Evolutionary conservation across 2,888 invertebrate genomes (phyloP), one percentile per base, ranked within the genome.

Genomic region (Thalpophila matura): DNA sequence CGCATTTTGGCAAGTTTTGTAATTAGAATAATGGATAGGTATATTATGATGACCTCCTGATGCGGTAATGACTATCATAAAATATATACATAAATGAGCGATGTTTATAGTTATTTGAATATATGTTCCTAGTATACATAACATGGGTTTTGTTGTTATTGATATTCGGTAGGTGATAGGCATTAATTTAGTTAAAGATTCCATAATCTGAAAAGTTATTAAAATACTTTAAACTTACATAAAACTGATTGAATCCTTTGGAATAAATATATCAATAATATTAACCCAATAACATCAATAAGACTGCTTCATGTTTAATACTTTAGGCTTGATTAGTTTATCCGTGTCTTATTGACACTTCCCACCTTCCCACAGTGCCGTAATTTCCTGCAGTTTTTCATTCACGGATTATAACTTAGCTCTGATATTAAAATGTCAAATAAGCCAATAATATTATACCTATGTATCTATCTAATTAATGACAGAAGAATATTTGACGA

Each of bases 371-470:
- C 4, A 29, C 4, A 18, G 26, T 9, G 33, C 7, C 5, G 31
- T 12, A 31, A 26, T 60, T 69, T 69, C 67, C 62, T 69, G 49
- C n/a, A 35, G 38, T 62, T 55, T 38, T 62, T 50, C 37, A 45
- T 69, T 62, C 43, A 61, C 53, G 24, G 43, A 43, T 47, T 26
- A 54, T 55, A 9, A 33, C 12, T 46, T 27, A 16, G 14, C 0
- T 16, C 14, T 18, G 18, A 37, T 24, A 7, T 35, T 26, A 35
- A n/a, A n/a, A n/a, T 43, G 54, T 31, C 33, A 26, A 45, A 14
- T 49, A 12, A 29, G 27, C 29, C 4, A 37, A 16, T 5, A 20
- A 2, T 45, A 35, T 45, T 9, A 38, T n/a, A n/a, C n/a, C n/a
- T n/a, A n/a, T n/a, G n/a, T n/a, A n/a, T n/a, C n/a, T n/a, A n/a